Evolutionary conservation across 1,140 invertebrate species (phyloP), one percentile per base, ranked within the genome.

Genomic region (Eurosta solidaginis): DNA sequence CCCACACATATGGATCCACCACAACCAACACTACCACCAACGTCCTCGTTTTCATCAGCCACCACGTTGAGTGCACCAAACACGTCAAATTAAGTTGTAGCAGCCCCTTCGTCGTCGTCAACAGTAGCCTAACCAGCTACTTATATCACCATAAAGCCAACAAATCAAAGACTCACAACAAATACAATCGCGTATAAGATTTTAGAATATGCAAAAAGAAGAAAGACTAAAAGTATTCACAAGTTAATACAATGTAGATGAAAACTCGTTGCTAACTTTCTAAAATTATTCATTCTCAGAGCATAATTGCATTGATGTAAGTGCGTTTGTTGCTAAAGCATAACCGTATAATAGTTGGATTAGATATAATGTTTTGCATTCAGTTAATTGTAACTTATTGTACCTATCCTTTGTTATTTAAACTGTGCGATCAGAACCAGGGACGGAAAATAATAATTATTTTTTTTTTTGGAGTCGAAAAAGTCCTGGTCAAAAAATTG

Each of bases 11-110:
- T 68, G 59, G 59, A 68, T 40, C 12, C n/a, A 20, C 33, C 33
- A 68, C 33, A 54, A 54, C 22, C 27, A 54, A 82, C 84, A 76
- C 81, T 81, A 78, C 82, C 83, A 78, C 83, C 84, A 59, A 44
- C 80, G 14, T 45, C 33, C 42, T 68, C 52, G 40, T n/a, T n/a
- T n/a, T 47, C 77, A 17, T 52, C 63, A 49, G 20, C 54, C 27
- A 12, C 63, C 44, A 45, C 33, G 25, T 33, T 17, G 33, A 68
- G 22, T 68, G n/a, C 7, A 20, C 59, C 77, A 78, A 27, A 42
- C 27, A 47, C 42, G 49, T 78, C 52, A 49, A 78, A 74, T 74
- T 68, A 74, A 59, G 29, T 78, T 20, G 20, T 77, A 68, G 17
- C 50, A 68, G 3, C 20, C 14, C 49, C 20, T 33, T 12, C 76